Base-by-base conservation (phyloP, 2,888 invertebrate genomes). In the Amphiduros pacificus region DNA sequence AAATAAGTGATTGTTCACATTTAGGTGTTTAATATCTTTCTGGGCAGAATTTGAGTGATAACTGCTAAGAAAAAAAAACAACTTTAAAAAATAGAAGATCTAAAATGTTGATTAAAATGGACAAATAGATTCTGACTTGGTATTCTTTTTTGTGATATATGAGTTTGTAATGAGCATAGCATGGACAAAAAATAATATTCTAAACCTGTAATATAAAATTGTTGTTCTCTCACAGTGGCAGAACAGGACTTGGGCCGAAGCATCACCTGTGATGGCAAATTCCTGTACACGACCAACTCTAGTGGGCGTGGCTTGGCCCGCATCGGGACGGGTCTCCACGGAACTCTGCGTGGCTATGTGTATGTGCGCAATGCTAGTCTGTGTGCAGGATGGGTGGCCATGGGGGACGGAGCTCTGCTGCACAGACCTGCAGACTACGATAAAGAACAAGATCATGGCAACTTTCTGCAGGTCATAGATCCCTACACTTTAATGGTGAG, bases 281-380 rank as follows among this genome's bases (percentile, higher is more conserved):
- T 76, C 65, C 66, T 81, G 4, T 82, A 74, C 65, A 78, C 77
- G 20, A 82, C 80, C 2, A 81, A 77, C 65, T 68, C 71, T 14
- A 68, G 68, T 62, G 81, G 81, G 1, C 72, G 71, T 63, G 81
- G 81, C 4, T 58, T 82, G 4, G 76, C 80, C 24, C 82, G 81
- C 65, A 68, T 82, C 49, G 82, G 82, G 17, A 74, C 78, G 22
- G 82, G 82, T 5, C 70, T 79, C 1, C 75, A 77, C 70, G 82
- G 81, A 3, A 77, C 81, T 6, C 67, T 82, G 2, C 76, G 81
- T 66, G 80, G 80, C 0, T 80, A 74, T 64, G 71, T 80, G n/a
- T 81, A 81, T 67, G 66, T 66, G 28, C 72, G 74, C 53, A 80
- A 77, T 59, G 60, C 65, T 17, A 76, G 77, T n/a, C 62, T 77